Evolutionary conservation across 1,140 invertebrate species (phyloP).

Genomic region (Lucilia cuprina): DNA sequence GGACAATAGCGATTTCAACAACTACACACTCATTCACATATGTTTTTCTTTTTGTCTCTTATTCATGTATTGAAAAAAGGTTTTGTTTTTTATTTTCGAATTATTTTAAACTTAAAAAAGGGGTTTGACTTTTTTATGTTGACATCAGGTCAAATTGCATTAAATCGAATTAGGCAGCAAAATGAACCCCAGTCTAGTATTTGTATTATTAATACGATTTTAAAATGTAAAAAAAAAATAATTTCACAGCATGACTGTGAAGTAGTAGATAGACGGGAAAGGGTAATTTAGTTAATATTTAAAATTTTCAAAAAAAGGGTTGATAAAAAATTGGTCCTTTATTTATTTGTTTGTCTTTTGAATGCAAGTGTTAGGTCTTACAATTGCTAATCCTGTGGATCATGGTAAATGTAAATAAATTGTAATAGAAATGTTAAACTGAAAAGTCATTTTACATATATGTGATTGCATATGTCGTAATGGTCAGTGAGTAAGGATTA

Average conservation of each 20-base stretch:
- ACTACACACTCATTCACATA: background rate
- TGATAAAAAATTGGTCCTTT: background rate
- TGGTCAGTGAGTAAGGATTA: constrained; percentile 8
- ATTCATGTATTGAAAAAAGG: background rate
- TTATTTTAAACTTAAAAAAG: constrained; percentile 22
- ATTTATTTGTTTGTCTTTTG: background rate
- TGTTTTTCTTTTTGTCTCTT: background rate
- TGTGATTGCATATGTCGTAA: background rate
- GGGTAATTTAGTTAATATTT: background rate
- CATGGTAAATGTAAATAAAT: constrained; percentile 14
- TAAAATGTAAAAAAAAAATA: constrained; percentile 29
- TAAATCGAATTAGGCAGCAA: constrained; percentile 26
- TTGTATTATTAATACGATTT: constrained; percentile 35
- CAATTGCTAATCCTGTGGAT: constrained; percentile 6
- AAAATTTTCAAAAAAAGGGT: background rate
- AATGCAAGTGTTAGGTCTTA: background rate
- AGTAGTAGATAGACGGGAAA: background rate
- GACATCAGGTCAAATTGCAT: constrained; percentile 32
- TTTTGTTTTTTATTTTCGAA: background rate
- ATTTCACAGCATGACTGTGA: constrained; percentile 28
- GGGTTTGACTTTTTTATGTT: constrained; percentile 18
- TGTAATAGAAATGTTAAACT: background rate
- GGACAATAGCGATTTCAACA: background rate
- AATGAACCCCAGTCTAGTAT: background rate
- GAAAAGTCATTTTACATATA: constrained; percentile 7